Conservation (phyloP, 2,888 invertebrate genomes). For the Diploptera punctata region DNA sequence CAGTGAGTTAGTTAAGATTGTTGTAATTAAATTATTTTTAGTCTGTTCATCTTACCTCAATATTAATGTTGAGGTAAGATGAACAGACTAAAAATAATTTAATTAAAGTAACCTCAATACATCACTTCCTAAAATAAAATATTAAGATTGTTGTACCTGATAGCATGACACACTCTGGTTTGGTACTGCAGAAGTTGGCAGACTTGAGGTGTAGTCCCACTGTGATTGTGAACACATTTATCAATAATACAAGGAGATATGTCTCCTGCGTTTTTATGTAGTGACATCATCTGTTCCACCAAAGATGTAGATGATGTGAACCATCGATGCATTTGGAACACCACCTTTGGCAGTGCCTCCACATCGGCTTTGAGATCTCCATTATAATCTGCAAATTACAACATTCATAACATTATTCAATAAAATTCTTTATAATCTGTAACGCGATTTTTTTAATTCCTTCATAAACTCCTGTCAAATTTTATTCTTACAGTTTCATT, state of each 20-base stretch:
- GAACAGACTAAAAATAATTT: too few species aligned
- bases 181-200: slow-evolving; percentile 41
- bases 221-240: slow-evolving; percentile 38
- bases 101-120: too few species aligned
- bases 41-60: too few species aligned
- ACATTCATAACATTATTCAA: not conserved
- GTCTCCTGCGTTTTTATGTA: slow-evolving; percentile 40
- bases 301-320: slow-evolving; percentile 55
- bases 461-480: too few species aligned
- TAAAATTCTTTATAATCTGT: too few species aligned
- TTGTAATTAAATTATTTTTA: too few species aligned
- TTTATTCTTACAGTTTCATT: too few species aligned
- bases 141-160: too few species aligned
- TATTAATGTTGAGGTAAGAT: too few species aligned
- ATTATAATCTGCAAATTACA: slow-evolving; percentile 15
- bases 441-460: too few species aligned
- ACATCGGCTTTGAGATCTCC: slow-evolving; percentile 9
- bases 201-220: slow-evolving; percentile 43
- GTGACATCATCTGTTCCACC: slow-evolving; percentile 51
- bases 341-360: slow-evolving; percentile 50
- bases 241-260: slow-evolving; percentile 11
- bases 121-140: too few species aligned
- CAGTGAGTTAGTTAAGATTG: too few species aligned
- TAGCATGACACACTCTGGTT: slow-evolving; percentile 48
- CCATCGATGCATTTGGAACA: slow-evolving; percentile 60